Evolutionary conservation across 2,113 vertebrate species (phyloP).

Genomic region (Corythaixoides concolor): DNA sequence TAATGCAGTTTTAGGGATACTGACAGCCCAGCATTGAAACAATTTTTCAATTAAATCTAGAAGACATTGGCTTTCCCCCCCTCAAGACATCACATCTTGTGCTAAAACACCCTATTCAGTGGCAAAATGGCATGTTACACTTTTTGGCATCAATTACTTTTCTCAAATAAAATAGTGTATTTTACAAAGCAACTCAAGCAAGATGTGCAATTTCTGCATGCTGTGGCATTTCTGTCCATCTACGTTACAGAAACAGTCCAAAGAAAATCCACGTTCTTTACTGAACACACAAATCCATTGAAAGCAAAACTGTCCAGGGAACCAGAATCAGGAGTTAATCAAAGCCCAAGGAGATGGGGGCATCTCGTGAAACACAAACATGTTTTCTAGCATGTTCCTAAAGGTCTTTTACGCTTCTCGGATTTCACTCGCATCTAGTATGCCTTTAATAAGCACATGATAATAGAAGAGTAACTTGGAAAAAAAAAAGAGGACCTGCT

Average conservation of each 20-base stretch:
- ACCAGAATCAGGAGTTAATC: neutral
- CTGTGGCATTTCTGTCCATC: conserved; percentile 54
- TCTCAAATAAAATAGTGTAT: conserved; percentile 71
- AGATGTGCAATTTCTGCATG: conserved; percentile 76
- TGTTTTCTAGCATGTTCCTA: neutral
- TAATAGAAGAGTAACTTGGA: neutral
- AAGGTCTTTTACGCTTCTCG: neutral
- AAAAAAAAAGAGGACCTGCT: neutral
- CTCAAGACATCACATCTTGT: conserved; percentile 56
- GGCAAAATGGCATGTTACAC: conserved; percentile 58
- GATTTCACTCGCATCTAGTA: neutral
- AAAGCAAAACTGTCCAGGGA: conserved; percentile 35
- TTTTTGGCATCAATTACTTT: conserved; percentile 75
- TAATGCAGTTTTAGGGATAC: conserved; percentile 64
- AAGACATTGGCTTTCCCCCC: neutral
- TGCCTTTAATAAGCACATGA: neutral
- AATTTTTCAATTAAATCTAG: conserved; percentile 20
- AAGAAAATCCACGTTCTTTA: conserved; percentile 20
- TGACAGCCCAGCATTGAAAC: conserved; percentile 63
- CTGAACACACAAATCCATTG: neutral
- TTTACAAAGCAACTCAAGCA: conserved; percentile 70
- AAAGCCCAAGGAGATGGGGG: neutral
- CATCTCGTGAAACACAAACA: neutral
- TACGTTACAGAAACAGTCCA: conserved; percentile 57
- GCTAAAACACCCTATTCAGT: conserved; percentile 61